phyloP scores from a whole-genome alignment of 2,888 invertebrate genomes.

The Candidula unifasciata region DNA sequence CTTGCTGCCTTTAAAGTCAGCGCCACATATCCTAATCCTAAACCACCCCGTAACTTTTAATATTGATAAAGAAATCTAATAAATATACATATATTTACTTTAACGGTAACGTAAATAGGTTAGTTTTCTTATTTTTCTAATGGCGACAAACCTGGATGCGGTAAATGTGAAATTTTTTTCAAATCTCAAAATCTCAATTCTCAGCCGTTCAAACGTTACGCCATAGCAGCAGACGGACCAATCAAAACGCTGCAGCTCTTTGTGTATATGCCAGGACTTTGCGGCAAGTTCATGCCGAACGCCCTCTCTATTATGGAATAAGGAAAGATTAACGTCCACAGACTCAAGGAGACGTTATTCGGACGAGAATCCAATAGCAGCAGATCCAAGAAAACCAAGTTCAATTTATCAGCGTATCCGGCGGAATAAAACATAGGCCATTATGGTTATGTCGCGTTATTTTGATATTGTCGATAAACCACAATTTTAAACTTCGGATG shows the following conservation, averaged over 20 bases:
- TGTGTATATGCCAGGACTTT: background rate
- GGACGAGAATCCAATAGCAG: too few relatives aligned
- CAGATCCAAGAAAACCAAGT: too few relatives aligned
- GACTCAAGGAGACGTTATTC: too few relatives aligned
- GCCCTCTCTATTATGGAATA: too few relatives aligned
- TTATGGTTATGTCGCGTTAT: too few relatives aligned
- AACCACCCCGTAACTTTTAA: background rate
- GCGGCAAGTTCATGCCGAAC: too few relatives aligned
- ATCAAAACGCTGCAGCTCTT: background rate
- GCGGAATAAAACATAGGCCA: too few relatives aligned
- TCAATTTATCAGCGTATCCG: too few relatives aligned
- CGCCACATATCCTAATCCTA: conserved; percentile 9
- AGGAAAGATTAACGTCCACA: too few relatives aligned
- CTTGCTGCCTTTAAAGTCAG: background rate
- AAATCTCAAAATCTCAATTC: background rate
- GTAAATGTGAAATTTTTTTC: conserved; percentile 25
- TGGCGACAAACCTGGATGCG: background rate
- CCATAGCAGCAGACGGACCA: conserved; percentile 25
- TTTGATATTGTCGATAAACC: too few relatives aligned
- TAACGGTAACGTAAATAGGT: background rate
- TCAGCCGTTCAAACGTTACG: conserved; percentile 15
- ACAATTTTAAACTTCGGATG: too few relatives aligned
- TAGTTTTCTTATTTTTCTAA: background rate
- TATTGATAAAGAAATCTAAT: background rate
- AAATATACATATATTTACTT: background rate